Base-by-base conservation (phyloP, 2,888 invertebrate genomes). In the Trichogramma evanescens region DNA sequence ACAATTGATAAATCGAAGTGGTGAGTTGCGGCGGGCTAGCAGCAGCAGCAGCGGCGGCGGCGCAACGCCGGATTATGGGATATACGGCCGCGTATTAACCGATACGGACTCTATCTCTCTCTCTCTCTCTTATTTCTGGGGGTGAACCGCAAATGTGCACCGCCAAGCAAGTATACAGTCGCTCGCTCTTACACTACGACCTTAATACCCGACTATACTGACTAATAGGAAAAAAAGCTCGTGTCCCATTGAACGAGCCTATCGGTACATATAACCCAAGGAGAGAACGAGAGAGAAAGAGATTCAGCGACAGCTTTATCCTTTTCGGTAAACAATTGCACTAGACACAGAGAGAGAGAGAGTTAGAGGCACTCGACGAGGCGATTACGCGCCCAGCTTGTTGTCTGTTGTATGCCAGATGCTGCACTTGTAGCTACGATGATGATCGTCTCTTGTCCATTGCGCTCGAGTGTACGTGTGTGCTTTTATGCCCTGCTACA, bases 1-100 rank as follows among this genome's bases (percentile, higher is more conserved):
- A 73, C 73, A 73, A 74, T 75, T 74, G 75, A 74, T 73, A 75
- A 74, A 76, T 76, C 73, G 72, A 73, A 26, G 70, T 71, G 65
- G 69, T 70, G 71, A 72, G 71, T 71, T 69, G 67, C 69, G 67
- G 69, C 68, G 69, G 67, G 71, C 63, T 26, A 26, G 26, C 26
- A 26, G 26, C n/a, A n/a, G n/a, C n/a, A n/a, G n/a, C n/a, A n/a
- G n/a, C 13, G 2, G 13, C 13, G 13, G 13, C 13, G 13, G 13
- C 26, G 26, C 26, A 26, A 26, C 26, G 26, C 41, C 39, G 40
- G 51, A 52, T 45, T 48, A 45, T 6, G 40, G 45, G 40, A 6
- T 26, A 26, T 5, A n/a, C n/a, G 4, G n/a, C 50, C 5, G 57
- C 43, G 38, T 50, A 51, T 57, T 57, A 46, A 39, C 46, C 26